These are phyloP conservation scores for Siniperca undulata DNA, from an alignment of 2,797 vertebrate species.

Conservation along the genomic window DNA sequence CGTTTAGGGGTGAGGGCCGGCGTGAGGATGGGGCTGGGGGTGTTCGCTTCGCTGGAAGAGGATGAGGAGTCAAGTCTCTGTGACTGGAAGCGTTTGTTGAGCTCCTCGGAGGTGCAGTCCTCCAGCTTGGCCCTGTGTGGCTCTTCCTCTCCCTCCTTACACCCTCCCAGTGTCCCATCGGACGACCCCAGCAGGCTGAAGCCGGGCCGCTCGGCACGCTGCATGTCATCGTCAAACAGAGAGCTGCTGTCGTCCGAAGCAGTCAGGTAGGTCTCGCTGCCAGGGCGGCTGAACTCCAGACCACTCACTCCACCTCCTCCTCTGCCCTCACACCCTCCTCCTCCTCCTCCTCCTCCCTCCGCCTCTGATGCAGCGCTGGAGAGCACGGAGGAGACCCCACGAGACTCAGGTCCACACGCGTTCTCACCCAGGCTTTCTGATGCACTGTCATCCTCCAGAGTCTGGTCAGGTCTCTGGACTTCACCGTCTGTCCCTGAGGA, in stretches of 20 bases:
- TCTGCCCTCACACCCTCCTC: slow-evolving; percentile 73
- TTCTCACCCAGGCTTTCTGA: slow-evolving; percentile 58
- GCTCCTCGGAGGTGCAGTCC: slow-evolving; percentile 91
- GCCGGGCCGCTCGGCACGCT: slow-evolving; percentile 82
- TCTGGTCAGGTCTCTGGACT: slow-evolving; percentile 74
- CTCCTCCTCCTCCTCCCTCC: slow-evolving; percentile 85
- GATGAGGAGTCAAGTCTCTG: slow-evolving; percentile 93
- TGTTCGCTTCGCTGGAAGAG: slow-evolving; percentile 91
- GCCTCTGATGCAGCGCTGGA: slow-evolving; percentile 88
- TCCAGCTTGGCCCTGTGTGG: slow-evolving; percentile 72
- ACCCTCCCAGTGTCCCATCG: slow-evolving; percentile 32
- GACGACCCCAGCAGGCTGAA: slow-evolving; percentile 64
- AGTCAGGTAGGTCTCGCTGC: slow-evolving; percentile 92
- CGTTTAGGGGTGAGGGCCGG: slow-evolving; percentile 88
- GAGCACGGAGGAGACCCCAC: slow-evolving; percentile 81
- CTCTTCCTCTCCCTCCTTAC: slow-evolving; percentile 48
- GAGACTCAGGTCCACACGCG: slow-evolving; percentile 73
- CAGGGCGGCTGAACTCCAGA: slow-evolving; percentile 82
- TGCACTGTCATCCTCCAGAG: slow-evolving; percentile 82
- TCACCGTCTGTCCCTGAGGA: slow-evolving; percentile 70
- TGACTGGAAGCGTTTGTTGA: slow-evolving; percentile 92
- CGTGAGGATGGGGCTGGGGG: slow-evolving; percentile 88
- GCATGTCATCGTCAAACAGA: slow-evolving; percentile 93
- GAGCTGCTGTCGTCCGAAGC: slow-evolving; percentile 96
- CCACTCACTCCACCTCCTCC: slow-evolving; percentile 64